These are phyloP conservation scores for Dicentrarchus labrax DNA, from an alignment of 2,113 vertebrate species.

Conservation along the genomic window DNA sequence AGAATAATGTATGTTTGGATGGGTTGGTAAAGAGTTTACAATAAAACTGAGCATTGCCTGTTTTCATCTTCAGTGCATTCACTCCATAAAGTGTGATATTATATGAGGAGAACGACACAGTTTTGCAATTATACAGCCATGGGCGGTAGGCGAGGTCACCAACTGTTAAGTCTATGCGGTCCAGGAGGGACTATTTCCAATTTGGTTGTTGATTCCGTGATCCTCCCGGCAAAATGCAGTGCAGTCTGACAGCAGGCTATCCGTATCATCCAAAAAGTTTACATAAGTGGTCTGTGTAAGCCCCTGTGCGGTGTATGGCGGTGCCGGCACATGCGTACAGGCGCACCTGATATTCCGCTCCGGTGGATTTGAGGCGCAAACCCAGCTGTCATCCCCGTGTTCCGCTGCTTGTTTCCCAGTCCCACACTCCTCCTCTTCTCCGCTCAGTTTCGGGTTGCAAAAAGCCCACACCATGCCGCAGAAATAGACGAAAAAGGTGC, in stretches of 20 bases:
- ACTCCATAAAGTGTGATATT: not conserved
- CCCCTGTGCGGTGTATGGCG: conserved; percentile 45
- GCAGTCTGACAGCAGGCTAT: conserved; percentile 65
- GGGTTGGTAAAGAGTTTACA: not conserved
- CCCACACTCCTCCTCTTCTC: conserved; percentile 65
- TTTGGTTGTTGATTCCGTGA: conserved; percentile 46
- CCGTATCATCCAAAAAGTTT: conserved; percentile 62
- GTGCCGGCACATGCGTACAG: conserved; percentile 37
- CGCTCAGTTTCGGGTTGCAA: conserved; percentile 85
- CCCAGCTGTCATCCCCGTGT: conserved; percentile 25
- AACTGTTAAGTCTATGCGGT: not conserved
- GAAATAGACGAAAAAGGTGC: conserved; percentile 84
- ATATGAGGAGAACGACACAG: not conserved
- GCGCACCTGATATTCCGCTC: conserved; percentile 26
- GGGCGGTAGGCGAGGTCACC: not conserved
- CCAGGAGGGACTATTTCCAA: conserved; percentile 20
- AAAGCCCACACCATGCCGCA: conserved; percentile 88
- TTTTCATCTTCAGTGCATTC: not conserved
- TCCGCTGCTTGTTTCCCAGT: conserved; percentile 25
- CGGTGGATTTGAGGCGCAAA: conserved; percentile 4
- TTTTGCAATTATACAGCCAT: not conserved
- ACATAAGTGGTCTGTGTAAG: conserved; percentile 59
- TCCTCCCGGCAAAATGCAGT: conserved; percentile 45
- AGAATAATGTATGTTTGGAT: not conserved
- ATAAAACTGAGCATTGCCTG: conserved; percentile 11